phyloP scores from a whole-genome alignment of 2,888 invertebrate genomes.

The Scaptomyza cyrtandrae region DNA sequence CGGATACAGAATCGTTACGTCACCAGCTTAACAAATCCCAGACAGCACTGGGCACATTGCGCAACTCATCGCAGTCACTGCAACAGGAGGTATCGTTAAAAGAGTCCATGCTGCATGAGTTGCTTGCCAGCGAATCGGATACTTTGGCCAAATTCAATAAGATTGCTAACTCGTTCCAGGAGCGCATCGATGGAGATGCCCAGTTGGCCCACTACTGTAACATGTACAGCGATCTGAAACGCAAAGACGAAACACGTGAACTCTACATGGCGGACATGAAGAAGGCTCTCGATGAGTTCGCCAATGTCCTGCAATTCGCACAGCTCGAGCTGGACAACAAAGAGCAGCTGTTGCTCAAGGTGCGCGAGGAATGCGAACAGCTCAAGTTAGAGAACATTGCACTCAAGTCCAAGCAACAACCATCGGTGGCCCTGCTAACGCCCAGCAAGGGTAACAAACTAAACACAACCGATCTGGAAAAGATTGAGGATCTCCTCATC shows the following conservation, averaged over 20 bases:
- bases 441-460: slow-evolving; percentile 75
- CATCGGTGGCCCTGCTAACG: slow-evolving; percentile 47
- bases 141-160: slow-evolving; percentile 84
- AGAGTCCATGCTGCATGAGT: slow-evolving; percentile 83
- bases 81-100: slow-evolving; percentile 84
- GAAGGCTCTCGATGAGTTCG: slow-evolving; percentile 84
- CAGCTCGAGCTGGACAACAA: slow-evolving; percentile 84
- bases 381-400: slow-evolving; percentile 84
- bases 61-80: slow-evolving; percentile 81
- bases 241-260: slow-evolving; percentile 84
- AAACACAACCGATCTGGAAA: slow-evolving; percentile 81
- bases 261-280: slow-evolving; percentile 84
- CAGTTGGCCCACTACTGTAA: slow-evolving; percentile 83
- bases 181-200: slow-evolving; percentile 83
- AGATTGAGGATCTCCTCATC: slow-evolving; percentile 80
- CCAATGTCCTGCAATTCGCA: slow-evolving; percentile 84
- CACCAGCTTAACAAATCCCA: slow-evolving; percentile 79
- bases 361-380: slow-evolving; percentile 83
- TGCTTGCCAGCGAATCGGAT: slow-evolving; percentile 84
- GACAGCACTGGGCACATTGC: slow-evolving; percentile 70
- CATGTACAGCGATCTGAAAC: slow-evolving; percentile 83
- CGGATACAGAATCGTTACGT: slow-evolving; percentile 75
- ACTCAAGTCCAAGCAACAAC: slow-evolving; percentile 82
- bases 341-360: slow-evolving; percentile 79
- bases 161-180: slow-evolving; percentile 85